Conservation (phyloP, 2,888 invertebrate genomes). For the Nemurella pictetii region DNA sequence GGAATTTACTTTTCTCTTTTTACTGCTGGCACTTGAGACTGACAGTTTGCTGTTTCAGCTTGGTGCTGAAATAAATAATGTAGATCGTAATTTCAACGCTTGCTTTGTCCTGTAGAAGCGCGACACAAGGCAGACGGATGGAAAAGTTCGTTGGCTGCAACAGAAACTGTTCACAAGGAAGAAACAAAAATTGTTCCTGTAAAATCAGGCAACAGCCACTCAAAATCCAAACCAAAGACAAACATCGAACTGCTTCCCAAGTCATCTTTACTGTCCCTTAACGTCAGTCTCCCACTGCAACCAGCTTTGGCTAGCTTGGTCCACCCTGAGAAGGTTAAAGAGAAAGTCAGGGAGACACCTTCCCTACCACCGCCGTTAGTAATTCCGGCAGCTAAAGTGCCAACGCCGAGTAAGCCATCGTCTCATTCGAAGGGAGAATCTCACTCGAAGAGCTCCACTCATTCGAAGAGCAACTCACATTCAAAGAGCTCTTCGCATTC, state of each 20-base stretch:
- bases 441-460: not conserved
- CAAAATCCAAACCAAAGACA: not conserved
- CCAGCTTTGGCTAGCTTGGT: not conserved
- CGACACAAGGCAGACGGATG: not conserved
- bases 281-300: constrained; percentile 4
- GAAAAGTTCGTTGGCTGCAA: not conserved
- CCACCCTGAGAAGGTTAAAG: constrained; percentile 1
- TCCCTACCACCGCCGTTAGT: not conserved
- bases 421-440: not conserved
- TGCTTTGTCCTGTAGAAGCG: not conserved
- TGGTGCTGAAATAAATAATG: no score
- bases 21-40: no score
- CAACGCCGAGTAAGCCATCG: not conserved
- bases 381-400: not conserved
- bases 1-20: no score
- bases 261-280: not conserved
- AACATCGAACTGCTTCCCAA: not conserved
- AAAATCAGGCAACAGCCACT: not conserved
- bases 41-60: no score
- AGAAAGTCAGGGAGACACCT: not conserved
- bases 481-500: constrained; percentile 8
- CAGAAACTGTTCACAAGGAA: not conserved
- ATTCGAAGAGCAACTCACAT: constrained; percentile 3
- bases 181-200: not conserved
- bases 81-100: no score